Conservation (phyloP, 2,888 invertebrate genomes). For the Cremastobaeus sp. region DNA sequence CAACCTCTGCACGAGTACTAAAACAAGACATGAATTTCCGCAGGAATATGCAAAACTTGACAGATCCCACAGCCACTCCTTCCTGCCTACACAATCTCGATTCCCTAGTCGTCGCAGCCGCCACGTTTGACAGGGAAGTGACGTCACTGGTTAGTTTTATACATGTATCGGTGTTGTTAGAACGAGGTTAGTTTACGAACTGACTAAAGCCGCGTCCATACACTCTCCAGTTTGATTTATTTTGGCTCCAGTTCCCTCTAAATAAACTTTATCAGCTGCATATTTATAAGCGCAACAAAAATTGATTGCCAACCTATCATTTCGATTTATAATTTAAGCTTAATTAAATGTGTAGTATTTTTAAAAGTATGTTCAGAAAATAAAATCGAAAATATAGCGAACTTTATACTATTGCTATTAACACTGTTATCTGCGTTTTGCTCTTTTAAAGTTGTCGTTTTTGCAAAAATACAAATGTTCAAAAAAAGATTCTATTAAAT, state of each 20-base stretch:
- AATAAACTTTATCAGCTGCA: not conserved
- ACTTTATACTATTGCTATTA: too few species aligned
- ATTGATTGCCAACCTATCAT: too few species aligned
- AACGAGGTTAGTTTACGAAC: slow-evolving; percentile 37
- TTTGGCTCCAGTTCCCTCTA: not conserved
- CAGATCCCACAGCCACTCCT: slow-evolving; percentile 73
- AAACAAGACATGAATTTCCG: slow-evolving; percentile 65
- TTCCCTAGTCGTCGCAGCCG: slow-evolving; percentile 68
- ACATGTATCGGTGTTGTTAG: slow-evolving; percentile 9
- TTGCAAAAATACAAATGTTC: too few species aligned
- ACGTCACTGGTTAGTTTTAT: slow-evolving; percentile 72
- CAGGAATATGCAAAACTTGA: slow-evolving; percentile 71
- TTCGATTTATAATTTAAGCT: too few species aligned
- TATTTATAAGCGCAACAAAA: too few species aligned
- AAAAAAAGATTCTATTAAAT: too few species aligned
- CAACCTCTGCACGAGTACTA: slow-evolving; percentile 47
- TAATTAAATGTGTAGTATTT: too few species aligned
- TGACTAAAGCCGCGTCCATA: slow-evolving; percentile 36
- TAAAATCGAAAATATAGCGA: too few species aligned
- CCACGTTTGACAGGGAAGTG: slow-evolving; percentile 78
- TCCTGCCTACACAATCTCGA: slow-evolving; percentile 49
- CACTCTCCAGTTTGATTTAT: not conserved
- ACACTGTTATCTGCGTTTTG: too few species aligned
- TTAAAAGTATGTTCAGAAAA: too few species aligned
- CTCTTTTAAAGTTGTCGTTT: too few species aligned